Evolutionary conservation across 2,888 invertebrate species (phyloP).

Genomic region (Macrophya annulata): DNA sequence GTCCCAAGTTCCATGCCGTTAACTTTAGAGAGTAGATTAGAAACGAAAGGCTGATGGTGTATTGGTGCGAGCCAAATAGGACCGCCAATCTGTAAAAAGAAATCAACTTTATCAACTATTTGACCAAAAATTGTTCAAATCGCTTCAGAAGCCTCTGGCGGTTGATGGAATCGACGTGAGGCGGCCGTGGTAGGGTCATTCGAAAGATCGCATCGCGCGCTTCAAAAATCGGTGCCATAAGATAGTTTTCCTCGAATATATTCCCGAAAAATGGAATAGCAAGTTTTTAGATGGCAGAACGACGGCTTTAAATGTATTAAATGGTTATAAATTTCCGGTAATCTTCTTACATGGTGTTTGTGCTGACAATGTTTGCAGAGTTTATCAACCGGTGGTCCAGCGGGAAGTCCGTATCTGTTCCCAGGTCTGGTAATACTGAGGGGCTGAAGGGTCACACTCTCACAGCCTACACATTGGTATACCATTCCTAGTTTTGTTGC

Average conservation of each 20-base stretch:
- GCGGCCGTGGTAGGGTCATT: too few species aligned
- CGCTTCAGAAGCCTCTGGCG: too few species aligned
- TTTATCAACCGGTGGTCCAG: slow-evolving; percentile 85
- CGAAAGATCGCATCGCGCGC: too few species aligned
- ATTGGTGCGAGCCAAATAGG: slow-evolving; percentile 96
- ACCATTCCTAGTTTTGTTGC: slow-evolving; percentile 93
- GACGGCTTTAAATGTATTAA: too few species aligned
- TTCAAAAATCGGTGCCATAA: too few species aligned
- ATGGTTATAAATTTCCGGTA: neutral
- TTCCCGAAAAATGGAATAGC: too few species aligned
- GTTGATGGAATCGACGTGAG: too few species aligned
- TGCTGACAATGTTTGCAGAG: slow-evolving; percentile 90
- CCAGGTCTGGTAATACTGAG: slow-evolving; percentile 85
- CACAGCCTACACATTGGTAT: slow-evolving; percentile 95
- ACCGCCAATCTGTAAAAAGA: slow-evolving; percentile 88
- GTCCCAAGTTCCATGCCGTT: slow-evolving; percentile 83
- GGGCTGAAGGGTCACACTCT: slow-evolving; percentile 88
- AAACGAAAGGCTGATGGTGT: slow-evolving; percentile 90
- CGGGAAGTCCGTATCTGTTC: slow-evolving; percentile 84
- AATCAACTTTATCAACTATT: neutral
- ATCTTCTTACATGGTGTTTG: slow-evolving; percentile 84
- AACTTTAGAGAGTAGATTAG: slow-evolving; percentile 82
- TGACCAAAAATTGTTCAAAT: slow-evolving; percentile 50
- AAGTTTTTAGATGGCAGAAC: too few species aligned
- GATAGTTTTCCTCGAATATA: too few species aligned